Evolutionary conservation across 2,797 vertebrate genomes (phyloP), one percentile per base, ranked within the genome.

Genomic region (Mormyrus hasselquistii): DNA sequence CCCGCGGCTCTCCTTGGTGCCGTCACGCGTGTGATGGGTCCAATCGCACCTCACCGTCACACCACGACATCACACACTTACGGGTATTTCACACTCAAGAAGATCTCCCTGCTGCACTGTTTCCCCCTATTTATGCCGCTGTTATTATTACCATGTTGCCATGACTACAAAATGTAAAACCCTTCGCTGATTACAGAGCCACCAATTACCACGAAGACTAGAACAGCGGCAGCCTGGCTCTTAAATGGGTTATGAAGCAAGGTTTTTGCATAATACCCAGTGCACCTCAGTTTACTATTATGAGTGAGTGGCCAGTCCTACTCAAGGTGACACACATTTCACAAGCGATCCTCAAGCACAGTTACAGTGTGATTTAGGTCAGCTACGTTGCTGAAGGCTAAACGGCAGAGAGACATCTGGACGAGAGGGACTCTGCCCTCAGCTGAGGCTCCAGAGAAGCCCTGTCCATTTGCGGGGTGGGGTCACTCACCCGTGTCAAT

Each of bases 81-180:
- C 29, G 19, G 8, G 41, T 12, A 62, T 10, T 10, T 65, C 34
- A 87, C 55, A 53, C 12, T n/a, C 10, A 53, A 86, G 44, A 38
- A 16, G 55, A 41, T 47, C 22, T 87, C 14, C 16, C 55, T 41
- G 19, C 86, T 55, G 3, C 16, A 50, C 85, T 38, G 52, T 34
- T 38, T 57, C 8, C 41, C 10, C 79, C 41, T 84, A 22, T 47
- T 41, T 22, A 47, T 8, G 19, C 2, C 19, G 38, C 79, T 47
- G 44, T 84, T 50, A 84, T 84, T 50, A 84, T 50, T 50, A 44
- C 41, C n/a, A 69, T 47, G 85, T 86, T 86, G 34, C 85, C 85
- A 86, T 86, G 50, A 57, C 85, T 86, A 86, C 85, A 55, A 55
- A 86, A 55, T 84, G 41, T 49, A 84, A 84, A 86, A 55, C 38